Base-by-base conservation (phyloP, 2,113 vertebrate genomes). In the Clupea harengus region DNA sequence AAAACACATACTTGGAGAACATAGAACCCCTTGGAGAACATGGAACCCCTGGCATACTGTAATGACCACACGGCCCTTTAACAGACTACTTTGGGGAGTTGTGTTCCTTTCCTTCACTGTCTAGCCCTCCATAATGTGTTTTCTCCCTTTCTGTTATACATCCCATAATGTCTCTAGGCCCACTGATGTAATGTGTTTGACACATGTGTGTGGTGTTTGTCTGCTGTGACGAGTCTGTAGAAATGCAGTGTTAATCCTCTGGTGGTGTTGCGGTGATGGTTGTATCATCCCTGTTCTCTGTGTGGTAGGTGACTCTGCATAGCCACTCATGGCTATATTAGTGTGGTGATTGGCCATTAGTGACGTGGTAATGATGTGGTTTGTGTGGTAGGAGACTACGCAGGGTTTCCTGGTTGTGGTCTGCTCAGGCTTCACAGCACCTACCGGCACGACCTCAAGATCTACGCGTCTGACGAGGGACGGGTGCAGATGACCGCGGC, bases 401-500 rank as follows among this genome's bases (percentile, higher is more conserved):
- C 98, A 80, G 98, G 98, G 28, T 99, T 99, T 88, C 98, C 98
- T 25, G 98, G 98, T 18, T 99, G 98, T 22, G 98, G 98, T 18
- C 92, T 99, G 54, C 96, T 99, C 49, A 96, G 98, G 18, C 92
- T 99, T 72, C 98, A 99, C 91, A 99, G 98, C 94, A 99, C 98
- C 46, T 99, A 99, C 83, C 96, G 98, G 17, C 98, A 99, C 0
- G 98, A 99, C 91, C 96, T 99, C 89, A 99, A 99, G 95, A 99
- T 99, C 89, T 99, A 99, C 0, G 98, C 98, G 1, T 99, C 98
- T 0, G 98, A 99, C 0, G 98, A 99, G 90, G 98, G 98, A 75
- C 93, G 98, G 17, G 98, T 99, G 50, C 98, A 99, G 94, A 99
- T 99, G 98, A 99, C 98, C 0, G 98, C 98, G 5, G 98, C 98